These are phyloP conservation scores for Dasyprocta punctata DNA, from an alignment of 2,113 vertebrate genomes.

Conservation along the genomic window DNA sequence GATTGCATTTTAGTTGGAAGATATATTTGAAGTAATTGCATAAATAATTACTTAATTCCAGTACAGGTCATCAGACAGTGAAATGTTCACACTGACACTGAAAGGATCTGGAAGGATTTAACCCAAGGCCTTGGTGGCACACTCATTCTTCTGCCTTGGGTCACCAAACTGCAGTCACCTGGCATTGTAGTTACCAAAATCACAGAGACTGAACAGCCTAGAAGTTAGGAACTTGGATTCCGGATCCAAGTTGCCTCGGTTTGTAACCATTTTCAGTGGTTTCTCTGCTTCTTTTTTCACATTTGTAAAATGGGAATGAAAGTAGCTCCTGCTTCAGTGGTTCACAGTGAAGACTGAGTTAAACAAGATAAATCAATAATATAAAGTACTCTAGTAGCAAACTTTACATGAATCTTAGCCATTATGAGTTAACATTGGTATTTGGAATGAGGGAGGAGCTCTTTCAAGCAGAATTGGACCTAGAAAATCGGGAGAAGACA, in stretches of 20 bases:
- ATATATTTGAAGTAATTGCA: background rate
- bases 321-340: background rate
- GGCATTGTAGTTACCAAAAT: background rate
- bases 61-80: background rate
- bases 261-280: background rate
- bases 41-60: background rate
- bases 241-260: background rate
- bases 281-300: background rate
- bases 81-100: background rate
- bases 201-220: background rate
- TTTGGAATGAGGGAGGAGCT: background rate
- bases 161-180: background rate
- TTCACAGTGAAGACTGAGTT: background rate
- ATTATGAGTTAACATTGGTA: too few relatives aligned
- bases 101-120: background rate
- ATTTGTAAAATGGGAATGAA: background rate
- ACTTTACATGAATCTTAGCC: fast-evolving
- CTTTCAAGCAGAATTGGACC: background rate
- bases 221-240: background rate
- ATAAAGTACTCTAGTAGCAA: background rate
- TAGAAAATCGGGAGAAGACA: background rate
- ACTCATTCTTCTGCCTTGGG: background rate
- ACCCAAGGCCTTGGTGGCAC: background rate
- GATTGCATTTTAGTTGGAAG: background rate
- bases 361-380: background rate